Evolutionary conservation across 2,797 vertebrate genomes (phyloP).

Genomic region (Gallinago stenura): DNA sequence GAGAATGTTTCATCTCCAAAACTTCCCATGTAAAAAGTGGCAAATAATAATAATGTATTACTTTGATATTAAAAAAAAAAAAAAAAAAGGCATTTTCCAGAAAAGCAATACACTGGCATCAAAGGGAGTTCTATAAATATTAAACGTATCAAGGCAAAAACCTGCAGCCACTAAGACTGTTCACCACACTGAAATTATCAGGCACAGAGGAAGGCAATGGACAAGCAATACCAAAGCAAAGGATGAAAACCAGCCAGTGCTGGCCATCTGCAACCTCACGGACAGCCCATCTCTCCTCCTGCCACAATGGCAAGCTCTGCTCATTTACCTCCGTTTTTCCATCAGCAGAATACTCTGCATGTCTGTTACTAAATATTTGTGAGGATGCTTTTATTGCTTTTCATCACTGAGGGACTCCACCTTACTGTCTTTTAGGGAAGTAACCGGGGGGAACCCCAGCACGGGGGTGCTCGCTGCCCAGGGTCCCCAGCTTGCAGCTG

Average conservation of each 20-base stretch:
- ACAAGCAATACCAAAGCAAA: neutral
- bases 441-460: neutral
- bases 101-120: neutral
- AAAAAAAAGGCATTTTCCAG: neutral
- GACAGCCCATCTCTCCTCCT: neutral
- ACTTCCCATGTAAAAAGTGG: neutral
- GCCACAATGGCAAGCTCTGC: neutral
- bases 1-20: neutral
- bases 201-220: fast-evolving
- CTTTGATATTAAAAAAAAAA: neutral
- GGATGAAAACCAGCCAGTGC: neutral
- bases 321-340: neutral
- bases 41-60: neutral
- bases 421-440: neutral
- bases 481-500: fast-evolving
- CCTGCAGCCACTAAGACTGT: neutral
- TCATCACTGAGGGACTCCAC: neutral
- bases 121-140: neutral
- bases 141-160: neutral
- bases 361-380: neutral
- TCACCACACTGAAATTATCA: neutral
- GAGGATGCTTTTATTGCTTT: neutral
- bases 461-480: fast-evolving
- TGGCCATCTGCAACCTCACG: neutral
- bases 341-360: neutral